Evolutionary conservation across 2,113 vertebrate genomes (phyloP).

Genomic region (Phodopus roborovskii): DNA sequence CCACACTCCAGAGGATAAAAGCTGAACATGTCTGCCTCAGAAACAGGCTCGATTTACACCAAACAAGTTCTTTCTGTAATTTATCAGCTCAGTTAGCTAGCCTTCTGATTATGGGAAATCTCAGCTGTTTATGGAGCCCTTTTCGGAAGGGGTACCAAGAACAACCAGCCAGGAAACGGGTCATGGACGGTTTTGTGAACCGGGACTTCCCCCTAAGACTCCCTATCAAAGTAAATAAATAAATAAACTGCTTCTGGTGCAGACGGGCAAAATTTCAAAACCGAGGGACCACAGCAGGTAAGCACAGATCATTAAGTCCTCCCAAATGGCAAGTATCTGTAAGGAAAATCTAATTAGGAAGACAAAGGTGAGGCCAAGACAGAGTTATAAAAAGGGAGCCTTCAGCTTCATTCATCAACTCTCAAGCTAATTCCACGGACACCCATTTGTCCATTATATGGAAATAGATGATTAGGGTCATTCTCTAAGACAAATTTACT

Average conservation of each 20-base stretch:
- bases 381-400: neutral
- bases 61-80: constrained; percentile 89
- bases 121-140: constrained; percentile 66
- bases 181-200: neutral
- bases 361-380: constrained; percentile 59
- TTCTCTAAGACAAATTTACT: constrained; percentile 98
- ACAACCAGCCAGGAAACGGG: constrained; percentile 52
- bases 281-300: neutral
- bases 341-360: constrained; percentile 45
- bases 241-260: constrained; percentile 20
- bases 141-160: constrained; percentile 49
- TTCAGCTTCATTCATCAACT: constrained; percentile 69
- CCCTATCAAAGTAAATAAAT: constrained; percentile 47
- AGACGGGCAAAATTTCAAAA: neutral
- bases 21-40: constrained; percentile 92
- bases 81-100: constrained; percentile 86
- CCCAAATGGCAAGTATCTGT: constrained; percentile 25
- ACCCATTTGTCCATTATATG: constrained; percentile 88
- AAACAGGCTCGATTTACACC: constrained; percentile 91
- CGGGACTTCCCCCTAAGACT: constrained; percentile 2
- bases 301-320: constrained; percentile 49
- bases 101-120: constrained; percentile 83
- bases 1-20: constrained; percentile 99
- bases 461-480: constrained; percentile 96
- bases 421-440: constrained; percentile 74